Percentiles rank a stretch among this genome's conserved stretches.
Conservation (phyloP, 2,113 vertebrate genomes). For the Poecile atricapillus region DNA sequence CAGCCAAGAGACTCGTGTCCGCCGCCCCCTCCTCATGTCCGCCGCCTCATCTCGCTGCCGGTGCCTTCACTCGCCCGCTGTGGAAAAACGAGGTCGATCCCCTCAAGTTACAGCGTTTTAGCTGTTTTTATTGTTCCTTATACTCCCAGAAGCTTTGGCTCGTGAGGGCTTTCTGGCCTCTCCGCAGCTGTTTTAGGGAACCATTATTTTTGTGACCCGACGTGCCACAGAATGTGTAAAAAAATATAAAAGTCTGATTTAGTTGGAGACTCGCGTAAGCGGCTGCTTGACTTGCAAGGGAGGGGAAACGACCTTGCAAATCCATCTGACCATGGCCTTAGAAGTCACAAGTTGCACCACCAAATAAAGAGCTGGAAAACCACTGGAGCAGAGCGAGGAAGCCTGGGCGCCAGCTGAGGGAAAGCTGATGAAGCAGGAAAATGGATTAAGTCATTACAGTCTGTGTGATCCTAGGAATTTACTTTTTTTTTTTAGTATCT, state of each 20-base stretch:
- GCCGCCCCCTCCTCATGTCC: rapidly evolving
- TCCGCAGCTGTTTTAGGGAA: background rate
- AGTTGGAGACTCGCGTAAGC: rapidly evolving
- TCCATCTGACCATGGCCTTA: background rate
- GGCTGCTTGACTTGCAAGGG: background rate
- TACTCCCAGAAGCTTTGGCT: background rate
- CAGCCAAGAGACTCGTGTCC: rapidly evolving
- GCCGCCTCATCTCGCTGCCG: rapidly evolving
- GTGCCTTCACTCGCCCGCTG: background rate
- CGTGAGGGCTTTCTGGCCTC: background rate
- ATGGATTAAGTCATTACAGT: background rate
- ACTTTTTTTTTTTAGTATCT: background rate
- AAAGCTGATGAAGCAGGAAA: background rate
- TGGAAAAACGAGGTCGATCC: too few relatives aligned
- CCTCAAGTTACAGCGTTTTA: background rate
- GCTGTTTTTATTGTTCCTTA: background rate
- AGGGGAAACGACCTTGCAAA: background rate
- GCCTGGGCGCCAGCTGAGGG: rapidly evolving
- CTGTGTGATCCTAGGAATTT: background rate
- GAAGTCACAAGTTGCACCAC: background rate
- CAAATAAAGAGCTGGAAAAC: background rate
- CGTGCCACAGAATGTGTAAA: rapidly evolving
- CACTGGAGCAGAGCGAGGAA: background rate
- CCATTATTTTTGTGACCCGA: background rate
- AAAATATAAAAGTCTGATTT: background rate